Conservation (phyloP, 2,888 invertebrate species). For the Lasioglossum villosulum region DNA sequence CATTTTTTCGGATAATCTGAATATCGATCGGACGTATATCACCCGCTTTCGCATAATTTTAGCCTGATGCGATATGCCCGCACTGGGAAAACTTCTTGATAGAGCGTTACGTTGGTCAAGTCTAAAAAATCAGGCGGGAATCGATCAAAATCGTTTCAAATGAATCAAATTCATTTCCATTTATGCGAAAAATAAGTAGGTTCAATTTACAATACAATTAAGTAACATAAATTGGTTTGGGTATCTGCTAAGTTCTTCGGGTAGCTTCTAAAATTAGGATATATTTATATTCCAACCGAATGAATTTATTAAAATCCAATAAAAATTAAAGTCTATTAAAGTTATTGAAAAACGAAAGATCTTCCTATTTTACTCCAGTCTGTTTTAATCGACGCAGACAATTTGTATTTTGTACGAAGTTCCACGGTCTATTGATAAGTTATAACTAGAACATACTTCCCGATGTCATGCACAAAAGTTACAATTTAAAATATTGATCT, state of each 20-base stretch:
- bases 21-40: conserved; percentile 61
- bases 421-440: background rate
- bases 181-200: background rate
- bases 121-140: background rate
- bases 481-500: background rate
- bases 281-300: background rate
- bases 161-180: background rate
- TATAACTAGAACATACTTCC: background rate
- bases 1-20: conserved; percentile 60
- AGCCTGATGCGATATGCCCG: conserved; percentile 21
- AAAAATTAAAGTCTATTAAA: background rate
- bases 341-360: background rate
- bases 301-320: background rate
- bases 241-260: too few relatives aligned
- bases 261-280: too few relatives aligned
- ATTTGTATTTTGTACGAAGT: background rate
- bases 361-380: too few relatives aligned
- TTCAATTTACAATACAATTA: background rate
- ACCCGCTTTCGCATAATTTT: conserved; percentile 54
- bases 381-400: background rate
- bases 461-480: background rate
- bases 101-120: background rate
- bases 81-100: conserved; percentile 11
- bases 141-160: background rate
- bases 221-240: background rate